Evolutionary conservation across 2,113 vertebrate species (phyloP).

Genomic region (Lagopus muta): DNA sequence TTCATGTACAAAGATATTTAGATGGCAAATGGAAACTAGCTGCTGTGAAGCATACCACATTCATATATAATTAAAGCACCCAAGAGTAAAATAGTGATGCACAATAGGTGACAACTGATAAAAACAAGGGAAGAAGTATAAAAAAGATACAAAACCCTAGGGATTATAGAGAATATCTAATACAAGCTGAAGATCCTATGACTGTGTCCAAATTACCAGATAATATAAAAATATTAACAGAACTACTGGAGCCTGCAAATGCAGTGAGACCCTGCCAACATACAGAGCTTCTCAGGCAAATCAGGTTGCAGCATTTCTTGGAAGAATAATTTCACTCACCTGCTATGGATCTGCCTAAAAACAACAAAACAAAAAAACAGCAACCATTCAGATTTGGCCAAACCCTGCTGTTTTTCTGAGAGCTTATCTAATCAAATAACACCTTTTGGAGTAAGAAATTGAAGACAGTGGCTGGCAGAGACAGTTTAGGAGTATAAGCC

Average conservation of each 20-base stretch:
- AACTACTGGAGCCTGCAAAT: slow-evolving; percentile 33
- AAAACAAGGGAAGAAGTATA: slow-evolving; percentile 73
- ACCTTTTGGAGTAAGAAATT: not conserved
- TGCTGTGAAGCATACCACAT: slow-evolving; percentile 68
- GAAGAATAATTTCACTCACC: not conserved
- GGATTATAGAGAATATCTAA: slow-evolving; percentile 64
- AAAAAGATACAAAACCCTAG: slow-evolving; percentile 75
- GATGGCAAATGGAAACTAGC: slow-evolving; percentile 71
- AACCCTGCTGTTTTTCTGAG: not conserved
- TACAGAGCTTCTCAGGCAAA: not conserved
- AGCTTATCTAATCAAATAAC: not conserved
- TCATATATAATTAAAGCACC: slow-evolving; percentile 83
- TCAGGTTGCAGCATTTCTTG: too few species aligned
- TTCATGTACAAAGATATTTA: slow-evolving; percentile 71
- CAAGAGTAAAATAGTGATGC: slow-evolving; percentile 75
- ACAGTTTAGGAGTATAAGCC: not conserved
- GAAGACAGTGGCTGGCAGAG: not conserved
- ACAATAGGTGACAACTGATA: slow-evolving; percentile 79
- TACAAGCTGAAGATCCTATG: slow-evolving; percentile 67
- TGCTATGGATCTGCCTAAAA: not conserved
- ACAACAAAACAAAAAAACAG: not conserved
- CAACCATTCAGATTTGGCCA: too few species aligned
- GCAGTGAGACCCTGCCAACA: not conserved
- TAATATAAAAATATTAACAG: slow-evolving; percentile 68
- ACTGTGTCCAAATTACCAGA: slow-evolving; percentile 74